Evolutionary conservation across 1,140 invertebrate species (phyloP), one percentile per base, ranked within the genome.

Genomic region (Euwallacea fornicatus): DNA sequence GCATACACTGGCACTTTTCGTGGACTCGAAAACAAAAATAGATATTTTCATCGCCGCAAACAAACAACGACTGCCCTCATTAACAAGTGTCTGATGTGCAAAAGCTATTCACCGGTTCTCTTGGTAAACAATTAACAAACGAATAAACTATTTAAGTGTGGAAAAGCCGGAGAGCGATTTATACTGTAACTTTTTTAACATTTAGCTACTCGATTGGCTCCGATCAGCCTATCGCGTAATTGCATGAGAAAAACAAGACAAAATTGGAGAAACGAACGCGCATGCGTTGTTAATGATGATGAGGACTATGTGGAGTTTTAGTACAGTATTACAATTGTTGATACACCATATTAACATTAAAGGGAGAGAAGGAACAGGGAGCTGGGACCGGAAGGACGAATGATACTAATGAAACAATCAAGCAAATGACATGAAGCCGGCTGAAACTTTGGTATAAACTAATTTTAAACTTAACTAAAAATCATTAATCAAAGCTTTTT

Each of bases 151-250:
- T 50, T 10, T 13, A 11, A 50, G 46, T 10, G 13, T 50, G 13
- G 46, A 13, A 11, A 50, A 50, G 13, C 46, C 21, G 21, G 21
- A 33, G 21, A 33, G 21, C 21, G 21, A 33, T 33, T 33, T 2
- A 33, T 33, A 33, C 21, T 33, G 21, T 33, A 33, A 33, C 21
- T 33, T 33, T 33, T 33, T 33, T 1, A 43, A 9, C 47, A 7
- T 7, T 58, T 66, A 42, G 6, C 53, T 43, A 43, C 53, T 56
- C 42, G 50, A 66, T 66, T 66, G 64, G 64, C 64, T 10, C 53
- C 53, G 64, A 66, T 66, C 64, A 33, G 54, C 54, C 43, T 58
- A 66, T 55, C 42, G 55, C 53, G 64, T 56, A 66, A 66, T 66
- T 56, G 64, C 33, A 10, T 8, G 42, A 47, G 56, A 50, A 68